Conservation (phyloP, 2,888 invertebrate genomes). For the Drosophila demipolita region DNA sequence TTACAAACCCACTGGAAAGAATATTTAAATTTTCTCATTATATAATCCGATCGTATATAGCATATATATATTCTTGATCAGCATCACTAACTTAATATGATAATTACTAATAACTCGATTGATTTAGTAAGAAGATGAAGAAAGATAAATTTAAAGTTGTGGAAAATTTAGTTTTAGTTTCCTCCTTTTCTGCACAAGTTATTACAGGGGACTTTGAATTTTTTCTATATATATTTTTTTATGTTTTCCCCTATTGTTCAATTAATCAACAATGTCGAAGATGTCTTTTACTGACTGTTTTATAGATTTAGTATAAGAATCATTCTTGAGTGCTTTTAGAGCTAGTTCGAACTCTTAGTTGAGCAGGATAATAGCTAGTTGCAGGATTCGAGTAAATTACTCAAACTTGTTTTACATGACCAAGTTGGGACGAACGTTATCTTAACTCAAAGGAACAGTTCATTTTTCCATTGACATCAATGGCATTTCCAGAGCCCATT, state of each 20-base stretch:
- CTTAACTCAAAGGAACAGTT: not conserved
- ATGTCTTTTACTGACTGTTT: not conserved
- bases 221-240: too few species aligned
- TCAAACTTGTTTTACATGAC: not conserved
- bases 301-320: not conserved
- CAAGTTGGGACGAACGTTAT: not conserved
- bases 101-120: not conserved
- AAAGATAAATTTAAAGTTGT: not conserved
- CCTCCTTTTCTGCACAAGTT: too few species aligned
- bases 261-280: not conserved
- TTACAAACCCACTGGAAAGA: not conserved
- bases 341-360: not conserved
- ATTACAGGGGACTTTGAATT: too few species aligned
- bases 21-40: not conserved
- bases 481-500: slow-evolving; percentile 19
- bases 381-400: not conserved
- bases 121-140: not conserved
- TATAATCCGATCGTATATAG: not conserved
- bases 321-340: not conserved
- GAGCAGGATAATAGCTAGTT: not conserved
- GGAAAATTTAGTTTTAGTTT: too few species aligned
- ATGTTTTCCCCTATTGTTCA: too few species aligned
- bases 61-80: not conserved
- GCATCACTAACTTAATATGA: not conserved
- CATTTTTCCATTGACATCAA: slow-evolving; percentile 36